These are phyloP conservation scores for Drosophila fungiperda DNA, from an alignment of 2,888 invertebrate species.

Conservation along the genomic window DNA sequence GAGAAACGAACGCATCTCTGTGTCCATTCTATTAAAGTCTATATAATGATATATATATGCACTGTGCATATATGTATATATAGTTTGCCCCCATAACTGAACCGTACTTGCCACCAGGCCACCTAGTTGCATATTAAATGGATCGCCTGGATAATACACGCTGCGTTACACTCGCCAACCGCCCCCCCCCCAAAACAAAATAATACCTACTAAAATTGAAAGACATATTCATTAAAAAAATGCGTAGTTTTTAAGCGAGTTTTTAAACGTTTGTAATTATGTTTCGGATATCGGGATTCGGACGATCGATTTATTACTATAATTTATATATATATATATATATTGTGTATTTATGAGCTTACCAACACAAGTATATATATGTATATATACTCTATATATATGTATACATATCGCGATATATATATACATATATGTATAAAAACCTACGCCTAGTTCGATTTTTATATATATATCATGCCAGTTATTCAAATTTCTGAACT, in stretches of 20 bases:
- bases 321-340: constrained; percentile 20
- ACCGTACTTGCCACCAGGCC: constrained; percentile 69
- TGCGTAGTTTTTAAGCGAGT: constrained; percentile 54
- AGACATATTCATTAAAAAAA: constrained; percentile 69
- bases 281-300: constrained; percentile 36
- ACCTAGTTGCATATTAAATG: constrained; percentile 74
- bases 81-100: constrained; percentile 40
- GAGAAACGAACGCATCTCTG: constrained; percentile 22
- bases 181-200: constrained; percentile 1
- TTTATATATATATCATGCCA: constrained; percentile 35
- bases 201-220: constrained; percentile 51
- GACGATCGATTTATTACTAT: constrained; percentile 37
- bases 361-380: constrained; percentile 44
- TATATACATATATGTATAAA: constrained; percentile 58
- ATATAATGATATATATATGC: constrained; percentile 12
- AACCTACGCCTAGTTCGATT: constrained; percentile 45
- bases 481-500: background rate
- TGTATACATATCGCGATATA: constrained; percentile 60
- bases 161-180: constrained; percentile 30
- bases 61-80: constrained; percentile 20
- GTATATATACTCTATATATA: constrained; percentile 48
- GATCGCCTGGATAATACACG: constrained; percentile 48
- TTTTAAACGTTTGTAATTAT: constrained; percentile 53
- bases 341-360: constrained; percentile 80
- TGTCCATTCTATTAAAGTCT: constrained; percentile 17